Percentiles rank a stretch among this genome's conserved stretches.
Evolutionary conservation across 2,113 vertebrate species (phyloP).

Genomic region (Prunella fulvescens): DNA sequence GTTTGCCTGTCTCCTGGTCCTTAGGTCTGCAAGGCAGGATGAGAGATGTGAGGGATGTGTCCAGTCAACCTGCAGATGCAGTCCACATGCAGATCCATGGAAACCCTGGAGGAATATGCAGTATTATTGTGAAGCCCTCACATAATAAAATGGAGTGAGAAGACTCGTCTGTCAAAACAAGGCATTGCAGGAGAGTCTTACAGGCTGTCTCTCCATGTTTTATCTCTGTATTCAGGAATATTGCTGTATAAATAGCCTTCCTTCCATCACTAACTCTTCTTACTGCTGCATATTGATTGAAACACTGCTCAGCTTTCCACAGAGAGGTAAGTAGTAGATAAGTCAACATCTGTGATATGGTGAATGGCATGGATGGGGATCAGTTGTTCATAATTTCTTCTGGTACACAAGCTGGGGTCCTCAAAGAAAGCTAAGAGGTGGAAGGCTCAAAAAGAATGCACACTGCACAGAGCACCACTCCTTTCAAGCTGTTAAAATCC

Average conservation of each 20-base stretch:
- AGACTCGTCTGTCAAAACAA: not conserved
- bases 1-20: slow-evolving; percentile 43
- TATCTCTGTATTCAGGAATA: not conserved
- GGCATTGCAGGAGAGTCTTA: not conserved
- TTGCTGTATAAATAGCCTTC: not conserved
- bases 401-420: not conserved
- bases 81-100: not conserved
- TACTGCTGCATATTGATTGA: not conserved
- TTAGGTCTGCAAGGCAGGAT: slow-evolving; percentile 56
- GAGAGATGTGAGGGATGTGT: not conserved
- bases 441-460: not conserved
- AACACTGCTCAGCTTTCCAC: not conserved
- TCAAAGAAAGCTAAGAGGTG: not conserved
- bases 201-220: not conserved
- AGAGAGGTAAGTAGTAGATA: not conserved
- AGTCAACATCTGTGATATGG: not conserved
- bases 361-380: not conserved
- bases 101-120: not conserved
- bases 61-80: not conserved
- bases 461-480: not conserved
- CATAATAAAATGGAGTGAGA: not conserved
- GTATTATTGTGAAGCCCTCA: not conserved
- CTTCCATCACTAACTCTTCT: not conserved
- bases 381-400: not conserved
- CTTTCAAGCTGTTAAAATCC: not conserved